Evolutionary conservation across 2,888 invertebrate species (phyloP).

Genomic region (Phyllotreta striolata): DNA sequence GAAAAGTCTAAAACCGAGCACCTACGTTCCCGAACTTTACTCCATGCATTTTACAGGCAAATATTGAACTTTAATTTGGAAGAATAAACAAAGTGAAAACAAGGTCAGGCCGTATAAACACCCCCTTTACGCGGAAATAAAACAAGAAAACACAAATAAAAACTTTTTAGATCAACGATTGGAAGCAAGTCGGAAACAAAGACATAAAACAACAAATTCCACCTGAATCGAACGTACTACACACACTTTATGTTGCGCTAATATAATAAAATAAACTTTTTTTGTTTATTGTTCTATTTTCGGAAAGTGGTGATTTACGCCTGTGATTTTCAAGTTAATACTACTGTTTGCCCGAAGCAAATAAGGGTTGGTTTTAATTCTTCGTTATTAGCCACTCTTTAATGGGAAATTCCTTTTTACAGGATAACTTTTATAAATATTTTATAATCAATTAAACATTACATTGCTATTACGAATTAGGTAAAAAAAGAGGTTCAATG

Average conservation of each 20-base stretch:
- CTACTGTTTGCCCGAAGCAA: too few relatives aligned
- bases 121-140: constrained; percentile 2
- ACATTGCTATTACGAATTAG: too few relatives aligned
- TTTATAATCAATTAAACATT: too few relatives aligned
- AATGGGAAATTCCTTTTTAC: too few relatives aligned
- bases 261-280: not conserved
- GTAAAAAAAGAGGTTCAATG: too few relatives aligned
- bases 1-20: not conserved
- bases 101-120: constrained; percentile 9
- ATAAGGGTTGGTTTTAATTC: too few relatives aligned
- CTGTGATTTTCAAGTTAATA: too few relatives aligned
- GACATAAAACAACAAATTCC: constrained; percentile 1
- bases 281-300: too few relatives aligned
- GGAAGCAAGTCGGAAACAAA: not conserved
- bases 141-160: constrained; percentile 14
- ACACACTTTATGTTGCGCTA: not conserved
- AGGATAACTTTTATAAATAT: too few relatives aligned
- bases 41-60: not conserved
- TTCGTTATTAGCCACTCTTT: too few relatives aligned
- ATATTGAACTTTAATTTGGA: constrained; percentile 15
- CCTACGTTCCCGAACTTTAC: not conserved
- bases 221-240: constrained; percentile 4
- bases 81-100: constrained; percentile 9
- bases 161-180: constrained; percentile 17
- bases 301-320: too few relatives aligned